A percentile compares a stretch with the other conserved stretches of the same genome.
Evolutionary conservation across 2,113 vertebrate species (phyloP).

Genomic region (Scytalopus superciliaris): DNA sequence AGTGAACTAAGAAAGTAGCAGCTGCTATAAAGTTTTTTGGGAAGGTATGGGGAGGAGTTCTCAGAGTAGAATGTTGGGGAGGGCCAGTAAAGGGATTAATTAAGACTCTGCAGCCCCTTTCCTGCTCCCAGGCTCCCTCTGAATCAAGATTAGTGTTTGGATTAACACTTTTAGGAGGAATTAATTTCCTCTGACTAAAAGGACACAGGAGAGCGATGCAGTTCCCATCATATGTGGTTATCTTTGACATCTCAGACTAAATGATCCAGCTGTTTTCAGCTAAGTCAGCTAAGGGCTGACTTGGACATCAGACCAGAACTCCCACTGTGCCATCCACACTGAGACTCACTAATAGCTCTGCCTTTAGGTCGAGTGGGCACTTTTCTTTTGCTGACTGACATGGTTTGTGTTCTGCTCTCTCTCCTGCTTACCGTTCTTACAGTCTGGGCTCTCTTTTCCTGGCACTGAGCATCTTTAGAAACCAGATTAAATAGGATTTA

Average conservation of each 20-base stretch:
- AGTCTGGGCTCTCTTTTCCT: not conserved
- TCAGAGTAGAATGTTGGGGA: not conserved
- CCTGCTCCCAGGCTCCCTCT: not conserved
- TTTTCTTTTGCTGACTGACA: not conserved
- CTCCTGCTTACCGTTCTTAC: not conserved
- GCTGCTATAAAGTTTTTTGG: not conserved
- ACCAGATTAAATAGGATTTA: conserved; percentile 13
- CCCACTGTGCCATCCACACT: not conserved
- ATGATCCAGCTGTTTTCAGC: not conserved
- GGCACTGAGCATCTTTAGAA: not conserved
- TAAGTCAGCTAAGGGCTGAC: not conserved
- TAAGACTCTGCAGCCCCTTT: not conserved
- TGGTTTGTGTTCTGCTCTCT: not conserved
- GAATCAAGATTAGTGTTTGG: not conserved
- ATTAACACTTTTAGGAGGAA: not conserved
- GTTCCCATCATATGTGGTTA: not conserved
- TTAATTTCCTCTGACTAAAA: not conserved
- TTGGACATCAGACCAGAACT: not conserved
- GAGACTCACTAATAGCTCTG: not conserved
- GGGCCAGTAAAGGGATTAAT: not conserved
- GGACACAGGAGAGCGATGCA: not conserved
- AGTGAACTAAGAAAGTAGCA: not conserved
- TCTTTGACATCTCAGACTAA: not conserved
- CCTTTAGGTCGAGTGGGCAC: not conserved
- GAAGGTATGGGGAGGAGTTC: not conserved